Base-by-base conservation (phyloP, 2,797 vertebrate genomes). In the Capromys pilorides region DNA sequence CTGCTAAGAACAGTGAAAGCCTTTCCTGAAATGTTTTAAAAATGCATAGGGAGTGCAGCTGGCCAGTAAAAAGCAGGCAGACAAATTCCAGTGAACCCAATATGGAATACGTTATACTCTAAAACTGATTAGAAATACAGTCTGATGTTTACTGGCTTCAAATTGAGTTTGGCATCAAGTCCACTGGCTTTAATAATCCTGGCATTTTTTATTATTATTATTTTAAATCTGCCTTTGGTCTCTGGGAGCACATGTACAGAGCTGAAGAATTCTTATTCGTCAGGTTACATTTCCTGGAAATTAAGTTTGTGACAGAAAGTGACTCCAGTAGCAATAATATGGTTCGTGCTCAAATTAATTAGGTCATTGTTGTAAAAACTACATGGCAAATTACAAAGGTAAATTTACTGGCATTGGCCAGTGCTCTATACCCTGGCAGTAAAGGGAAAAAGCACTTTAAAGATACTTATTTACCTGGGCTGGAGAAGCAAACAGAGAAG, bases 1-100 rank as follows among this genome's bases (percentile, higher is more conserved):
- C 98, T 98, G 97, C 97, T 96, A 97, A 98, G 97, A 97, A 97
- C 94, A 98, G 97, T 85, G 79, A 96, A 97, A 98, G 96, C 93
- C 92, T 97, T 96, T 57, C 6, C 96, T 96, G 97, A 98, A 98
- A 97, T 96, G 94, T 98, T 98, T 98, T 98, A 96, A 97, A 98
- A 98, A 98, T 98, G 97, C 98, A 98, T 92, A 88, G 96, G 16
- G 92, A 98, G 94, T 98, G 86, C 96, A 96, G 97, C 97, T 96
- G 97, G 97, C 96, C 98, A 97, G 90, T 97, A 96, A 98, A 96
- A 98, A 92, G 95, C 95, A 96, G 97, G 94, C 95, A 97, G 97
- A 97, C 97, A 97, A 98, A 98, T 97, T 97, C 96, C 94, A 54
- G 85, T 33, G 95, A 97, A 97, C 93, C 95, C 97, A 88, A 1